phyloP scores from a whole-genome alignment of 2,888 invertebrate genomes.

The Drosophila sordidula region DNA sequence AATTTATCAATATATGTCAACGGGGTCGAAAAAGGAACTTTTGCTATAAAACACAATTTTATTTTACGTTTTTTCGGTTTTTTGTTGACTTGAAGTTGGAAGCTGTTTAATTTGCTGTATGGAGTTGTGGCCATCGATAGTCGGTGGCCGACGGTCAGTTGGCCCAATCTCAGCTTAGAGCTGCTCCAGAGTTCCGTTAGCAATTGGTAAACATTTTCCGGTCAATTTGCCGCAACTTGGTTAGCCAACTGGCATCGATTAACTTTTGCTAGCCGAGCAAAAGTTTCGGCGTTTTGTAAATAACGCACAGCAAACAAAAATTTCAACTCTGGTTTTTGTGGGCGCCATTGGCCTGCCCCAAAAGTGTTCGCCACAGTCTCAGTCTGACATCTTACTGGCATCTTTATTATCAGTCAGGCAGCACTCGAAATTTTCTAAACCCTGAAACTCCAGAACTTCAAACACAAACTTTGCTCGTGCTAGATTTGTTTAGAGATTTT shows the following conservation, averaged over 20 bases:
- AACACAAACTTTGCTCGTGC: constrained; percentile 37
- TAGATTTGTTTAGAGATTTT: constrained; percentile 33
- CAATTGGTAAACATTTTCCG: constrained; percentile 80
- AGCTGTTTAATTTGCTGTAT: constrained; percentile 61
- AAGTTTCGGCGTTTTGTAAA: constrained; percentile 55
- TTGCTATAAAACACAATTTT: constrained; percentile 53
- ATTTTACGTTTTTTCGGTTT: background rate
- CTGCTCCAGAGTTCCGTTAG: constrained; percentile 49
- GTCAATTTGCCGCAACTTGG: constrained; percentile 70
- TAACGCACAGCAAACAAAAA: constrained; percentile 57
- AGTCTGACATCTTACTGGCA: constrained; percentile 17
- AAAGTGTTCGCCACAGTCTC: constrained; percentile 1
- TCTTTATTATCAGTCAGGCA: constrained; percentile 42
- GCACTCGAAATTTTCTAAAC: constrained; percentile 28
- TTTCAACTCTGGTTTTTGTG: constrained; percentile 42
- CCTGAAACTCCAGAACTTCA: constrained; percentile 12
- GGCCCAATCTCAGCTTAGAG: constrained; percentile 54
- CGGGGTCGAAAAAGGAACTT: constrained; percentile 48
- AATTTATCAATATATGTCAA: constrained; percentile 64
- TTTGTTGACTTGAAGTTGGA: constrained; percentile 27
- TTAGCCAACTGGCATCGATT: constrained; percentile 67
- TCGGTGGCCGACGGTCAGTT: constrained; percentile 23
- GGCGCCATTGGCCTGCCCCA: background rate
- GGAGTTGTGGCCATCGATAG: constrained; percentile 45
- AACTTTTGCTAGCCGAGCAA: constrained; percentile 60